Conservation (phyloP, 2,797 vertebrate genomes). For the Chanos chanos region DNA sequence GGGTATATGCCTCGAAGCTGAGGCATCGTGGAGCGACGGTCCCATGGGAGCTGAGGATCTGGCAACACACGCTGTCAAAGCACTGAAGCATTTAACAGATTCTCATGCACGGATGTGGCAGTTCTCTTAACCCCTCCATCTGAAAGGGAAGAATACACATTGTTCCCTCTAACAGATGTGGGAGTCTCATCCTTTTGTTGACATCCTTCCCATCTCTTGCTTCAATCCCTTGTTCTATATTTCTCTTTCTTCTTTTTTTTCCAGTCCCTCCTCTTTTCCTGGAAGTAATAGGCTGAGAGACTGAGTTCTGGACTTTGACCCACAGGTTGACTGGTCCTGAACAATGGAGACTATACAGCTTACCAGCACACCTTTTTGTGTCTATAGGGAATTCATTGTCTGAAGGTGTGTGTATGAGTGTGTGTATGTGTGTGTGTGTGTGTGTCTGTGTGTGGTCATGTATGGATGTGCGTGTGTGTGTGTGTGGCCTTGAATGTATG, state of each 20-base stretch:
- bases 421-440: slow-evolving; percentile 26
- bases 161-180: slow-evolving; percentile 68
- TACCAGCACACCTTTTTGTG: slow-evolving; percentile 63
- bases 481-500: neutral
- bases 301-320: slow-evolving; percentile 44
- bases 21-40: slow-evolving; percentile 12
- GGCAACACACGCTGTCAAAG: slow-evolving; percentile 78
- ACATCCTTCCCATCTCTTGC: slow-evolving; percentile 11
- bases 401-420: slow-evolving; percentile 38
- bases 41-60: slow-evolving; percentile 62
- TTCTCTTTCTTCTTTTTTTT: slow-evolving; percentile 34
- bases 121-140: slow-evolving; percentile 70
- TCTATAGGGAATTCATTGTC: slow-evolving; percentile 43
- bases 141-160: slow-evolving; percentile 69
- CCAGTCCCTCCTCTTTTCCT: slow-evolving; percentile 47
- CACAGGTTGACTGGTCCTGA: slow-evolving; percentile 65
- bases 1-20: slow-evolving; percentile 9
- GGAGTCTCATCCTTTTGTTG: slow-evolving; percentile 47
- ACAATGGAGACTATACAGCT: slow-evolving; percentile 65
- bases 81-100: slow-evolving; percentile 80
- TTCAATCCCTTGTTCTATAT: slow-evolving; percentile 28
- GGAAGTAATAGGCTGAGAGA: slow-evolving; percentile 60
- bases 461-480: neutral
- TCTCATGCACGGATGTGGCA: slow-evolving; percentile 67
- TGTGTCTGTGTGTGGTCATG: slow-evolving; percentile 5